Evolutionary conservation across 2,888 invertebrate genomes (phyloP).

Genomic region (Tenthredo notha): DNA sequence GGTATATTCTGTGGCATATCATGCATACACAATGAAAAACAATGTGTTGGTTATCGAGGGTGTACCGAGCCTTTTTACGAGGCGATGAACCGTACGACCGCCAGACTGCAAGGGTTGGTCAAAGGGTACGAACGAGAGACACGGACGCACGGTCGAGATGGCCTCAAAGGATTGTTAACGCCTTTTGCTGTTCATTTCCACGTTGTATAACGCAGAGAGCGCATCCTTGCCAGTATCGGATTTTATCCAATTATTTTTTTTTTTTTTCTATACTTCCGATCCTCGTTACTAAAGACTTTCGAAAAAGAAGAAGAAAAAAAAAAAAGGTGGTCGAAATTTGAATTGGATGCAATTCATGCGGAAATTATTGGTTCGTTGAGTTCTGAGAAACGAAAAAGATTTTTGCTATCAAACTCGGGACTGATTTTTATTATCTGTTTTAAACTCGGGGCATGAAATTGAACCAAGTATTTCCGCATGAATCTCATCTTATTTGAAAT

Average conservation of each 20-base stretch:
- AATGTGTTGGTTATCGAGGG: slow-evolving; percentile 51
- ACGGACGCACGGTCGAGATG: slow-evolving; percentile 48
- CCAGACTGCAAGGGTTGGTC: slow-evolving; percentile 49
- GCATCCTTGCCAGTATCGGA: neutral
- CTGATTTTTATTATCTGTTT: neutral
- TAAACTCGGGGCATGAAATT: neutral
- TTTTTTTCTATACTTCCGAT: neutral
- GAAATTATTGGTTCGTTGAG: neutral
- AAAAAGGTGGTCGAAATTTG: neutral
- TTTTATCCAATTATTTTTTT: slow-evolving; percentile 8
- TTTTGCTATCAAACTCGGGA: neutral
- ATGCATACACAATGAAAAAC: slow-evolving; percentile 48
- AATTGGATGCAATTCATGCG: neutral
- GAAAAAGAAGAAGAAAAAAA: no score
- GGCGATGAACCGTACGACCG: slow-evolving; percentile 59
- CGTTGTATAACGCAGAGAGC: neutral
- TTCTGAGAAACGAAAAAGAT: neutral
- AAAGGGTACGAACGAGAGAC: slow-evolving; percentile 31
- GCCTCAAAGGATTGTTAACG: slow-evolving; percentile 51
- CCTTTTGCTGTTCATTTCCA: slow-evolving; percentile 44
- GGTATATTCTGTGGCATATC: slow-evolving; percentile 63
- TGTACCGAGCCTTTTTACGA: slow-evolving; percentile 61
- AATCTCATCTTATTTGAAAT: neutral
- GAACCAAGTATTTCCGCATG: neutral
- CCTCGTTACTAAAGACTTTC: neutral